Evolutionary conservation across 1,140 invertebrate genomes (phyloP), one percentile per base, ranked within the genome.

Genomic region (Camponotus pennsylvanicus): DNA sequence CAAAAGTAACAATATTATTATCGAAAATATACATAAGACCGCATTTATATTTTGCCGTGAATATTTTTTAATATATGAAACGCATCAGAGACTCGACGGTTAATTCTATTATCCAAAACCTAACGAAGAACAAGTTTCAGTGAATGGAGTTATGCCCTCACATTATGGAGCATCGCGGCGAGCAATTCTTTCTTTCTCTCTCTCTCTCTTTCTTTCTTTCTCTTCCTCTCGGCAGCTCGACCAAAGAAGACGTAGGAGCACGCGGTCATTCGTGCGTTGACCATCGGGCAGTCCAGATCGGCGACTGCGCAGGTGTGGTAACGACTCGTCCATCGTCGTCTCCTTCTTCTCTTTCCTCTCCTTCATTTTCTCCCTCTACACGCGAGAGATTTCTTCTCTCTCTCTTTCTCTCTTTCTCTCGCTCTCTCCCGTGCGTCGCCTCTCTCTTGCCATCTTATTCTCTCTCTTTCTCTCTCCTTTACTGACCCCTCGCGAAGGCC

Each of bases 401-500:
- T 78, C 55, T 45, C 27, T 59, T 18, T n/a, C 42, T 32, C n/a
- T 59, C 61, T 21, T 18, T 92, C 90, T 88, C 90, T 91, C 85
- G 85, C 88, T 90, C 87, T 88, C 32, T 59, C 13, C 21, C 52
- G 52, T 67, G 11, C 45, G 34, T 55, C n/a, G 40, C 13, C 66
- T 37, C 63, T 69, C 40, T 77, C 64, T 73, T 42, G 2, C 82
- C 45, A 3, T 37, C 55, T 42, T 40, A 61, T 66, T 52, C 49
- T 57, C 37, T 57, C 18, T 84, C 66, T 86, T 77, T 69, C 27
- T 83, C 66, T 61, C 67, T 77, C 86, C 71, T 71, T 63, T 78
- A 57, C 52, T 85, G 66, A 71, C 78, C 78, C 82, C 73, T 88
- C 86, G 45, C 90, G 91, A 92, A 93, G 92, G 93, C 89, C 93